These are phyloP conservation scores for Alauda arvensis DNA, from an alignment of 2,797 vertebrate species.

Conservation along the genomic window DNA sequence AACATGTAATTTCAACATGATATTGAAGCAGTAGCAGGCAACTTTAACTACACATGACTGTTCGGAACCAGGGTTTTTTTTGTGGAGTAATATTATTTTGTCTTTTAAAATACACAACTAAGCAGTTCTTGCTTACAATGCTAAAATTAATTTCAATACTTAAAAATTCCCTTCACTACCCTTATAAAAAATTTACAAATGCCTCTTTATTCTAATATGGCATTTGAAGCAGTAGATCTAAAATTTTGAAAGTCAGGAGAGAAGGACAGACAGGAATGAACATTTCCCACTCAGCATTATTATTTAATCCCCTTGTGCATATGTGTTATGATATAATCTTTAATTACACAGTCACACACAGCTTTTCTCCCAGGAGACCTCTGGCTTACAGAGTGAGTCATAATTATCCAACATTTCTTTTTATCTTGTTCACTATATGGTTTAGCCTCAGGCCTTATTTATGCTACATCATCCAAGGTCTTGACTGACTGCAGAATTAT, in stretches of 20 bases:
- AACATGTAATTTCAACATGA: neutral
- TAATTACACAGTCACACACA: neutral
- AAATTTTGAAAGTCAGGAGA: neutral
- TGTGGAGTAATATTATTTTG: neutral
- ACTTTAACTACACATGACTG: neutral
- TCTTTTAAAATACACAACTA: neutral
- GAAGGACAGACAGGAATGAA: neutral
- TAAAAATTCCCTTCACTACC: neutral
- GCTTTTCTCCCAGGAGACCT: conserved; percentile 15
- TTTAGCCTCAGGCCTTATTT: conserved; percentile 46
- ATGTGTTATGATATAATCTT: conserved; percentile 9
- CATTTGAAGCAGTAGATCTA: neutral
- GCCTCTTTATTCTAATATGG: neutral
- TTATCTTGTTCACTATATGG: conserved; percentile 64
- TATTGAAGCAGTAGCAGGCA: neutral
- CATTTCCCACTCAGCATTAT: neutral
- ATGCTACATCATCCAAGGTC: conserved; percentile 61
- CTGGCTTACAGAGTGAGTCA: neutral
- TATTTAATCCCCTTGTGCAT: conserved; percentile 8
- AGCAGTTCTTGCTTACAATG: neutral
- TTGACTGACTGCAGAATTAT: conserved; percentile 73
- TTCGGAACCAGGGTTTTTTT: neutral
- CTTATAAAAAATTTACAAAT: neutral
- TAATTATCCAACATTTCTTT: conserved; percentile 18
- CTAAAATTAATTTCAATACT: neutral